phyloP scores from a whole-genome alignment of 2,797 vertebrate genomes.

The Pipistrellus nathusii region DNA sequence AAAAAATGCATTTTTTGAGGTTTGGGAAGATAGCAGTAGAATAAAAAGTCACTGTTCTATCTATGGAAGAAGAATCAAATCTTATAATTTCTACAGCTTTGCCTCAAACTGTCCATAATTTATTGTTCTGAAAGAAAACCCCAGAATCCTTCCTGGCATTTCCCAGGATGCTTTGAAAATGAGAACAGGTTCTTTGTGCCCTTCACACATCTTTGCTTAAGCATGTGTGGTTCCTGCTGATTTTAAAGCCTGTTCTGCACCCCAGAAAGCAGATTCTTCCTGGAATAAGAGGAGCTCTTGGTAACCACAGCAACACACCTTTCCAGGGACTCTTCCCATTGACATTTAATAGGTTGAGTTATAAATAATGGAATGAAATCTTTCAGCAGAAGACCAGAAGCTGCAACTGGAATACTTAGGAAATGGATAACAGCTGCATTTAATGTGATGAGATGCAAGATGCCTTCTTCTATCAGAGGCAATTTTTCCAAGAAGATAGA shows the following conservation, averaged over 20 bases:
- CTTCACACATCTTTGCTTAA: slow-evolving; percentile 44
- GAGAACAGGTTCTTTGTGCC: slow-evolving; percentile 59
- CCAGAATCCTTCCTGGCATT: slow-evolving; percentile 61
- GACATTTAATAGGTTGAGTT: slow-evolving; percentile 78
- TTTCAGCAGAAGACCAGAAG: slow-evolving; percentile 83
- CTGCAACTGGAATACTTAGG: slow-evolving; percentile 70
- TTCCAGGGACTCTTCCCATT: slow-evolving; percentile 72
- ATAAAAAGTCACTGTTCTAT: slow-evolving; percentile 78
- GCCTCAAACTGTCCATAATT: slow-evolving; percentile 61
- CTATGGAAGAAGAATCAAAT: slow-evolving; percentile 53
- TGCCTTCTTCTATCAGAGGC: slow-evolving; percentile 45
- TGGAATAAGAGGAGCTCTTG: slow-evolving; percentile 66
- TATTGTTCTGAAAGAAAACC: slow-evolving; percentile 70
- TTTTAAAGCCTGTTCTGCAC: slow-evolving; percentile 65
- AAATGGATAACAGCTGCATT: slow-evolving; percentile 81
- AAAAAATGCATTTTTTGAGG: slow-evolving; percentile 77
- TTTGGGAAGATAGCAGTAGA: slow-evolving; percentile 39
- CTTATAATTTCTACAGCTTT: slow-evolving; percentile 54
- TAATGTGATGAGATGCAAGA: slow-evolving; percentile 70
- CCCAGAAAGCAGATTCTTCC: slow-evolving; percentile 67
- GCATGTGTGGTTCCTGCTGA: slow-evolving; percentile 63
- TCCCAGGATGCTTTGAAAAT: slow-evolving; percentile 72
- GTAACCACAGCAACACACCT: slow-evolving; percentile 80
- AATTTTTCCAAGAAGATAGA: slow-evolving; percentile 60
- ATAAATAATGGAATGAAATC: slow-evolving; percentile 82